Conservation (phyloP, 2,797 vertebrate species). For the Uromys caudimaculatus region DNA sequence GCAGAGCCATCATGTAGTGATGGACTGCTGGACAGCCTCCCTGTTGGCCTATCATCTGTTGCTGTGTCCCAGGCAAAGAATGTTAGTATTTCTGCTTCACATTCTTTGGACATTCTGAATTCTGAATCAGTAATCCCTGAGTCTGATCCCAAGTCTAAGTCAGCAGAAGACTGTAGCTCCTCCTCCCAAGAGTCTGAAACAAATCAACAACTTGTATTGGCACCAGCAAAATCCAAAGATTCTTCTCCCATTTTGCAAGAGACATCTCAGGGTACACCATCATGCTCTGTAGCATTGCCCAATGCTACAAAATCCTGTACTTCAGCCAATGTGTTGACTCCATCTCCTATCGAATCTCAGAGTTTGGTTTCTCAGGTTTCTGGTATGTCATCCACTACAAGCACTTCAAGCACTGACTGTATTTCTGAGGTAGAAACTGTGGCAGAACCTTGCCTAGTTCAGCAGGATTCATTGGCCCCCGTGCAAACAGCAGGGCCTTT, state of each 20-base stretch:
- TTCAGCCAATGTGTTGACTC: slow-evolving; percentile 58
- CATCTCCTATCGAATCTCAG: slow-evolving; percentile 73
- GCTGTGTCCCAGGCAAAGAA: rapidly evolving
- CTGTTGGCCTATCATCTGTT: slow-evolving; percentile 64
- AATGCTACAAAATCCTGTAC: slow-evolving; percentile 75
- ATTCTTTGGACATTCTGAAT: slow-evolving; percentile 72
- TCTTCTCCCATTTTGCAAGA: slow-evolving; percentile 67
- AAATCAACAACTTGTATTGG: slow-evolving; percentile 76
- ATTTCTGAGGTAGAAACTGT: slow-evolving; percentile 79
- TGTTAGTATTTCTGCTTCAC: slow-evolving; percentile 59
- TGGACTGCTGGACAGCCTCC: slow-evolving; percentile 60
- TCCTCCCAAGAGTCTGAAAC: not conserved
- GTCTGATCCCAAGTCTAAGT: slow-evolving; percentile 67
- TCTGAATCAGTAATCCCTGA: slow-evolving; percentile 70
- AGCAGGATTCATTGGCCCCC: slow-evolving; percentile 75
- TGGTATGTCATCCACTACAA: slow-evolving; percentile 74
- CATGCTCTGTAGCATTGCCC: slow-evolving; percentile 58
- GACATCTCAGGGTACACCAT: slow-evolving; percentile 77
- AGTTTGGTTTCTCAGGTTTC: slow-evolving; percentile 82
- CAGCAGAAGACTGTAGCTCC: slow-evolving; percentile 57
- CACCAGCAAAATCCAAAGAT: slow-evolving; percentile 74
- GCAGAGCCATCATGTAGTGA: slow-evolving; percentile 61
- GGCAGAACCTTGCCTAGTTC: slow-evolving; percentile 74
- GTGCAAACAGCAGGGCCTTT: slow-evolving; percentile 83
- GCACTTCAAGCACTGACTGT: slow-evolving; percentile 64